A percentile compares a stretch with the other conserved stretches of the same genome.
These are phyloP conservation scores for Morone saxatilis DNA, from an alignment of 2,113 vertebrate genomes.

Conservation along the genomic window DNA sequence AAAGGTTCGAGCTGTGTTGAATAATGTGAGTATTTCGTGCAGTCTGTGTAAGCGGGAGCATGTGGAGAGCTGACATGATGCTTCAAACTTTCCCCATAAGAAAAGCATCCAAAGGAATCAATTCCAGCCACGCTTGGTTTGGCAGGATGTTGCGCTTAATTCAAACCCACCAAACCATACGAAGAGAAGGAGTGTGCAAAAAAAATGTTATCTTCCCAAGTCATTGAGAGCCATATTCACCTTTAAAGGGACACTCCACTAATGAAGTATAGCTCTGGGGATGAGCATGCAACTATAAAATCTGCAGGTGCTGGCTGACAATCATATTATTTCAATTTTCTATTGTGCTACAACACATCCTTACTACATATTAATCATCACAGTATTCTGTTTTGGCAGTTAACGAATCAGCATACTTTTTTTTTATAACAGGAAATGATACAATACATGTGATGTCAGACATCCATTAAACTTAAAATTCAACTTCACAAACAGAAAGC, in stretches of 20 bases:
- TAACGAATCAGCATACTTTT: too few species aligned
- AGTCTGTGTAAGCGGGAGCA: neutral
- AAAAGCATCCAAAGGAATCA: slow-evolving; percentile 26
- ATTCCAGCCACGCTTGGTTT: slow-evolving; percentile 9
- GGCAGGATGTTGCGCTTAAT: slow-evolving; percentile 18
- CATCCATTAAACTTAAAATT: too few species aligned
- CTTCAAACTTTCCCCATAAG: neutral
- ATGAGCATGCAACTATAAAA: too few species aligned
- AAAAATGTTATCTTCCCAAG: neutral
- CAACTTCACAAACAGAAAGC: too few species aligned
- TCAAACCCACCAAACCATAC: slow-evolving; percentile 14
- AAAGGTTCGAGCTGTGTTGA: neutral
- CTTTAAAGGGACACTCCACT: neutral
- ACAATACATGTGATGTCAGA: too few species aligned
- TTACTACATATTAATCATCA: too few species aligned
- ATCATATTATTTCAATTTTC: too few species aligned
- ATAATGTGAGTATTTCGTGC: neutral
- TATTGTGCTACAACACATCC: too few species aligned
- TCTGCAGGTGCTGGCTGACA: too few species aligned
- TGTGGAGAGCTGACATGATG: neutral
- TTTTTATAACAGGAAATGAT: too few species aligned
- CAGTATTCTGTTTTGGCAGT: too few species aligned
- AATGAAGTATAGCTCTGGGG: neutral
- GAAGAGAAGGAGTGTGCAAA: neutral
- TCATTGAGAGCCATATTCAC: neutral